phyloP scores from a whole-genome alignment of 2,113 vertebrate genomes.

The Tenrec ecaudatus region DNA sequence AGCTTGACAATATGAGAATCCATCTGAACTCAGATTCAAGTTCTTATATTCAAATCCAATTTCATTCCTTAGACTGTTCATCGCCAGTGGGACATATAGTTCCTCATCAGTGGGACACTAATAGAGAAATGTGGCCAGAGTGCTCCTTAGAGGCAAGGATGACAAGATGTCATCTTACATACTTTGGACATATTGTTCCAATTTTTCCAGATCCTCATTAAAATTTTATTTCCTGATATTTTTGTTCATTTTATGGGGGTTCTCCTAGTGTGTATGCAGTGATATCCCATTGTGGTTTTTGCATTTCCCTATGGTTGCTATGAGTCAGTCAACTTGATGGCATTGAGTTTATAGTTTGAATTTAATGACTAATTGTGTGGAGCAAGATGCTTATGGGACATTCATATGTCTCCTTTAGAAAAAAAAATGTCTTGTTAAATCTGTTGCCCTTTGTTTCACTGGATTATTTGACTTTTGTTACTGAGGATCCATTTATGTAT shows the following conservation, averaged over 20 bases:
- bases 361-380: not conserved
- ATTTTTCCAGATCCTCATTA: not conserved
- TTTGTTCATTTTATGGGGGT: not conserved
- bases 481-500: not conserved
- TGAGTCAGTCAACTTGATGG: no score
- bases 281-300: not conserved
- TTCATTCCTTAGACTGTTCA: constrained; percentile 18
- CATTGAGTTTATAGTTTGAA: no score
- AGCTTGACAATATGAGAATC: constrained; percentile 27
- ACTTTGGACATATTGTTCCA: not conserved
- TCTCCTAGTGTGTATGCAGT: not conserved
- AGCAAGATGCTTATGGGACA: not conserved
- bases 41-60: constrained; percentile 52
- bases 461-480: not conserved
- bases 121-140: no score
- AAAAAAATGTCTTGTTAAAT: not conserved
- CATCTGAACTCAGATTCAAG: constrained; percentile 32
- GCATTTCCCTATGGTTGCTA: not conserved
- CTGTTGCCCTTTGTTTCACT: not conserved
- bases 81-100: no score
- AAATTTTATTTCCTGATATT: not conserved
- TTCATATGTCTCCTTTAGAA: not conserved
- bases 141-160: no score
- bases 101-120: no score
- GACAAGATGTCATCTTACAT: no score